Evolutionary conservation across 2,113 vertebrate species (phyloP).

Genomic region (Gopherus flavomarginatus): DNA sequence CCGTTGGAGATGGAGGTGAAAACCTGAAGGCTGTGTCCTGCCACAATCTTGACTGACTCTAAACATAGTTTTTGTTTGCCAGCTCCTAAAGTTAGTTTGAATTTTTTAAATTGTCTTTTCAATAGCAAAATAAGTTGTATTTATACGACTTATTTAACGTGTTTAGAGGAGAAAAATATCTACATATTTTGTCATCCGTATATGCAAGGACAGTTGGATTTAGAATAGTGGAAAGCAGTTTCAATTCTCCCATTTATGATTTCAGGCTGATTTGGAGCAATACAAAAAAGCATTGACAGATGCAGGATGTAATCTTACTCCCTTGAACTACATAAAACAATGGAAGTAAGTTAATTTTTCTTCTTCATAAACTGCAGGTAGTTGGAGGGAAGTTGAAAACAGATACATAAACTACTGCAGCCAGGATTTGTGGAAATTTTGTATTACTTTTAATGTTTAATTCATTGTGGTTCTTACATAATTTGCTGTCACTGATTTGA

Average conservation of each 20-base stretch:
- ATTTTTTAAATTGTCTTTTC: not conserved
- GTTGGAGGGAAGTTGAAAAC: not conserved
- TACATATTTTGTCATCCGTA: not conserved
- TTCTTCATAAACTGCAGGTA: not conserved
- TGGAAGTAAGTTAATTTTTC: slow-evolving; percentile 92
- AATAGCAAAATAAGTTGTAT: not conserved
- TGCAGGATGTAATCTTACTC: slow-evolving; percentile 91
- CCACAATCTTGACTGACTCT: not conserved
- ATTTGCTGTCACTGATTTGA: not conserved
- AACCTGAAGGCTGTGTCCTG: not conserved
- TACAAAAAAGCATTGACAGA: slow-evolving; percentile 93
- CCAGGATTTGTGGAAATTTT: not conserved
- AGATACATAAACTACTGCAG: not conserved
- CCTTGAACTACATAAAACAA: slow-evolving; percentile 96
- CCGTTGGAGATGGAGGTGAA: not conserved
- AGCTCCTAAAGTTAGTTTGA: not conserved
- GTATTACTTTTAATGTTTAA: not conserved
- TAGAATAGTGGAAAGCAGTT: not conserved
- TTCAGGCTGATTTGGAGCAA: slow-evolving; percentile 94
- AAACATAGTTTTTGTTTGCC: not conserved
- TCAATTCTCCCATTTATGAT: slow-evolving; percentile 56
- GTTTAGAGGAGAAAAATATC: not conserved
- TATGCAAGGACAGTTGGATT: not conserved
- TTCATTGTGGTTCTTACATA: not conserved
- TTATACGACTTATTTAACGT: not conserved